Evolutionary conservation across 2,888 invertebrate genomes (phyloP), one percentile per base, ranked within the genome.

Genomic region (Spilarctia lutea): DNA sequence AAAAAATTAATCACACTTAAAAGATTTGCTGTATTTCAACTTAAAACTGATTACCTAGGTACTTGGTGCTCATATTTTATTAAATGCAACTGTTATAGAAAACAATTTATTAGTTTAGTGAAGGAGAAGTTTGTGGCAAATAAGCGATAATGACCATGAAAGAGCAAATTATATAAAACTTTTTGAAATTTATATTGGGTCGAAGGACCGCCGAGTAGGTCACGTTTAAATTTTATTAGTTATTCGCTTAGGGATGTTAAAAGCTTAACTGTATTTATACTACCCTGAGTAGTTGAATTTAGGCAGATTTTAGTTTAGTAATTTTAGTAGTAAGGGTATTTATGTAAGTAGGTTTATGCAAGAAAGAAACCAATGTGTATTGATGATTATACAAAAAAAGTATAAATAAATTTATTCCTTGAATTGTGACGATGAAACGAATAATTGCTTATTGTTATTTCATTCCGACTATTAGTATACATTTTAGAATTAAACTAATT

Each of bases 161-260:
- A 75, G 60, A 60, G 65, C 63, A 20, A 6, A 24, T 18, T 66
- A 76, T 73, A 78, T 77, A 81, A 83, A 86, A 85, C 78, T 83
- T 84, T 75, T 65, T 73, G 77, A 82, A 87, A 87, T 90, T 82
- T 85, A 86, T 87, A 88, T 88, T 83, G 84, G 79, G 70, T 75
- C 69, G 65, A 65, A 75, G 77, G 56, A 71, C 11, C 13, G 13
- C 60, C 10, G 72, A 82, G 82, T 80, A 77, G 83, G 88, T 88
- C 90, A 91, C 90, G 90, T 90, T 74, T 84, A 82, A 87, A 83
- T 91, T 91, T 91, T 89, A 91, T 90, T 90, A 89, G 87, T 87
- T 89, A 80, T 78, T 82, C 78, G 79, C 76, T 79, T 78, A 83
- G 79, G 83, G 82, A 78, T 84, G 85, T 79, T 79, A 79, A 81